Conservation (phyloP, 1,140 invertebrate species). For the Panagrolaimus sp. region DNA sequence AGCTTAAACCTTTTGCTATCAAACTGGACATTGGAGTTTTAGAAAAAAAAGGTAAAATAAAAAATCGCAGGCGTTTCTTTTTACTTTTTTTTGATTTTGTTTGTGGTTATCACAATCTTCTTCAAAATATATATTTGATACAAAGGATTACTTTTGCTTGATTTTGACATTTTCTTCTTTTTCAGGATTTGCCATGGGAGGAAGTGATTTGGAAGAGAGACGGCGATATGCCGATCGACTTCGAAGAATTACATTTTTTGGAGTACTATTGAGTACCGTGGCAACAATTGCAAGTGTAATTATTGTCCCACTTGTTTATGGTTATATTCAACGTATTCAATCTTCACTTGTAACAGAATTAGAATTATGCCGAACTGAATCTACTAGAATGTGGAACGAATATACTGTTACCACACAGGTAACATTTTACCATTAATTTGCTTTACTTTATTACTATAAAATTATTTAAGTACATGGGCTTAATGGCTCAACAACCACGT, state of each 20-base stretch:
- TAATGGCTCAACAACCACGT: neutral
- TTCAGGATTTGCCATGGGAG: too few relatives aligned
- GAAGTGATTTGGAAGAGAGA: neutral
- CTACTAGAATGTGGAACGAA: constrained; percentile 21
- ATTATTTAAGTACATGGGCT: neutral
- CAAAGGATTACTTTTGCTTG: too few relatives aligned
- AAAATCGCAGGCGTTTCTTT: too few relatives aligned
- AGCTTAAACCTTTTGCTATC: too few relatives aligned
- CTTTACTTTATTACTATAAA: neutral
- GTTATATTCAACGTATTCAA: constrained; percentile 24
- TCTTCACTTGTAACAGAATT: constrained; percentile 21
- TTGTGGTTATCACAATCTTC: too few relatives aligned
- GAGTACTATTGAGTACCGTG: constrained; percentile 24
- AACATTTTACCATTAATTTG: neutral
- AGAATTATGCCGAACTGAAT: constrained; percentile 17
- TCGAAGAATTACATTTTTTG: constrained; percentile 23
- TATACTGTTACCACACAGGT: constrained; percentile 18
- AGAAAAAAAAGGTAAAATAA: too few relatives aligned
- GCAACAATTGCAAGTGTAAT: constrained; percentile 22
- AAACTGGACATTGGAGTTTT: too few relatives aligned
- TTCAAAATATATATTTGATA: too few relatives aligned
- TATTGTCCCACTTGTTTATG: constrained; percentile 24
- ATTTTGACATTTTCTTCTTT: too few relatives aligned
- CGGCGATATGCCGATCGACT: constrained; percentile 58
- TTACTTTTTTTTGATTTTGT: too few relatives aligned